Evolutionary conservation across 2,113 vertebrate genomes (phyloP), one percentile per base, ranked within the genome.

Genomic region (Xiphophorus hellerii): DNA sequence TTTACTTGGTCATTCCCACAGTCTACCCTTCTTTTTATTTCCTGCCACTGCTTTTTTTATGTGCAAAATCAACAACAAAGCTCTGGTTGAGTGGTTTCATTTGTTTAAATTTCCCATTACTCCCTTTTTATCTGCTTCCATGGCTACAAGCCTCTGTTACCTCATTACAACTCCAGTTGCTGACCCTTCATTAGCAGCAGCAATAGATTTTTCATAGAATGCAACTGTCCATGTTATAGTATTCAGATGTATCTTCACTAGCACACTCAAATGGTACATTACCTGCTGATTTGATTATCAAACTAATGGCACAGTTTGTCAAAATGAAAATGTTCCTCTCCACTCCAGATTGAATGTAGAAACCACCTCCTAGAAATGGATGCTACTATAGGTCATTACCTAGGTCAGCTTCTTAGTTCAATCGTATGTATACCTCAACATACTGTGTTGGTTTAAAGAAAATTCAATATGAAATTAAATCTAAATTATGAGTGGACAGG

Each of bases 111-210:
- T 14, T 15, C 3, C 12, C 39, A 15, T 42, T 42, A 42, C 39
- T 42, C 14, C 15, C 3, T 42, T 42, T 42, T 42, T 15, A 14
- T 42, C 39, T 64, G 30, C 20, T 64, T 39, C 22, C 8, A 39
- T 37, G 17, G 20, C 64, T n/a, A 13, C 4, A 66, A 39, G 20
- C 25, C 11, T 31, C 12, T 33, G 5, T 33, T 64, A 3, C 62
- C 22, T 33, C 30, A 20, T 81, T 76, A 66, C 71, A 74, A 69
- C 74, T 78, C 65, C 51, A 42, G 82, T 51, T 80, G 77, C 82
- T 33, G 62, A 80, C 76, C 70, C 79, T 61, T 65, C 79, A 74
- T 85, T 73, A 77, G 70, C 60, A 79, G 58, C 71, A 76, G 64
- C 77, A 77, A 66, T 69, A 64, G 51, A 61, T 20, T 83, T 60